Conservation (phyloP, 1,140 invertebrate genomes). For the Leptopilina boulardi region DNA sequence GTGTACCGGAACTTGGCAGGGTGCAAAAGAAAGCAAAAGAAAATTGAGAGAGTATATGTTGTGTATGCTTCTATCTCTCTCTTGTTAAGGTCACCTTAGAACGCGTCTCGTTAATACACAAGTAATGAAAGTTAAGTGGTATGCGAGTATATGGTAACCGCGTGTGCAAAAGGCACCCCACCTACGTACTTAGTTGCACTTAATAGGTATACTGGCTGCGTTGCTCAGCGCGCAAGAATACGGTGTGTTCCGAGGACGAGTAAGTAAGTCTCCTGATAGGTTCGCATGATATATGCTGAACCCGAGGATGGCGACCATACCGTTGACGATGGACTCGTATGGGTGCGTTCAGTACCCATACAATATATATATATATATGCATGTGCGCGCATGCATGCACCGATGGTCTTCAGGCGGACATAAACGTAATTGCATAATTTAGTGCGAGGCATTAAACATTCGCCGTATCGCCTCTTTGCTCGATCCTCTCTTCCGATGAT, state of each 20-base stretch:
- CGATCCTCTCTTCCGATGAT: conserved; percentile 37
- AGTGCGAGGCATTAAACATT: conserved; percentile 43
- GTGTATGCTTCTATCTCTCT: background rate
- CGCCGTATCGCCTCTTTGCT: conserved; percentile 35
- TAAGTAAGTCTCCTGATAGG: conserved; percentile 39
- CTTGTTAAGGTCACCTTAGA: conserved; percentile 26
- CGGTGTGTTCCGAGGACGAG: conserved; percentile 2
- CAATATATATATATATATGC: background rate
- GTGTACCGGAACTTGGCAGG: conserved; percentile 15
- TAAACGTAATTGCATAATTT: conserved; percentile 52
- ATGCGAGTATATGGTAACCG: conserved; percentile 13
- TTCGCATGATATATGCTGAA: conserved; percentile 36
- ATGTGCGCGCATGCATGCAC: background rate
- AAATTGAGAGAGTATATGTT: background rate
- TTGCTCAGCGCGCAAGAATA: background rate
- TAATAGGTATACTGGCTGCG: conserved; percentile 33
- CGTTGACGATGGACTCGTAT: conserved; percentile 35
- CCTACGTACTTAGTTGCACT: conserved; percentile 34
- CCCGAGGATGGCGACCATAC: conserved; percentile 4
- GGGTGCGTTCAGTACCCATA: conserved; percentile 27
- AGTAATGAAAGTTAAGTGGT: conserved; percentile 40
- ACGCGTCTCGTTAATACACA: conserved; percentile 33
- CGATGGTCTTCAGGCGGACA: conserved; percentile 46
- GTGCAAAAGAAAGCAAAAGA: background rate
- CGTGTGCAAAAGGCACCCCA: conserved; percentile 8